Percentiles rank a stretch among this genome's conserved stretches.
Conservation (phyloP, 2,888 invertebrate genomes). For the Pachymerium ferrugineum region DNA sequence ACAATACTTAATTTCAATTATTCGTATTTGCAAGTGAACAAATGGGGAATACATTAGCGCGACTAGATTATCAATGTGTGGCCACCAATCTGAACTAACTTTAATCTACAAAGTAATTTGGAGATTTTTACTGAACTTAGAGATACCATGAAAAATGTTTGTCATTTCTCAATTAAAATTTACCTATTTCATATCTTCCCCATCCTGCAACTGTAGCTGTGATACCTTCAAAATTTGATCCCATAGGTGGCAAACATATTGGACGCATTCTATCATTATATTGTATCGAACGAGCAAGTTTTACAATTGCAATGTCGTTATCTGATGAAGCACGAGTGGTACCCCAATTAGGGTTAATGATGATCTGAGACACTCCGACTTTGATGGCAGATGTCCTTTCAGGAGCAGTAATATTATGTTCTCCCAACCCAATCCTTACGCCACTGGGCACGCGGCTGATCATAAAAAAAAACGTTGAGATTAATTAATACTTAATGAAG, state of each 20-base stretch:
- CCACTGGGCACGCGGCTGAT: background rate
- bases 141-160: background rate
- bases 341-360: background rate
- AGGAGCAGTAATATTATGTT: background rate
- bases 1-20: too few relatives aligned
- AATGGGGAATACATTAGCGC: too few relatives aligned
- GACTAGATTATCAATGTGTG: too few relatives aligned
- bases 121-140: too few relatives aligned
- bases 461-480: background rate
- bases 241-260: background rate
- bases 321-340: background rate
- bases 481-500: background rate
- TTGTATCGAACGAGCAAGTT: background rate
- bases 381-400: conserved; percentile 1
- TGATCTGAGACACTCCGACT: background rate
- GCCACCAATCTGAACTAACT: too few relatives aligned
- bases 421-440: background rate
- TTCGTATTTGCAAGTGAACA: too few relatives aligned
- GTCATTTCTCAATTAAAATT: background rate
- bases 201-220: conserved; percentile 4
- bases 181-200: background rate
- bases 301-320: conserved; percentile 17
- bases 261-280: conserved; percentile 4
- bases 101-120: too few relatives aligned
- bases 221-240: background rate